Conservation (phyloP, 2,797 vertebrate genomes). For the Sarcophilus harrisii region DNA sequence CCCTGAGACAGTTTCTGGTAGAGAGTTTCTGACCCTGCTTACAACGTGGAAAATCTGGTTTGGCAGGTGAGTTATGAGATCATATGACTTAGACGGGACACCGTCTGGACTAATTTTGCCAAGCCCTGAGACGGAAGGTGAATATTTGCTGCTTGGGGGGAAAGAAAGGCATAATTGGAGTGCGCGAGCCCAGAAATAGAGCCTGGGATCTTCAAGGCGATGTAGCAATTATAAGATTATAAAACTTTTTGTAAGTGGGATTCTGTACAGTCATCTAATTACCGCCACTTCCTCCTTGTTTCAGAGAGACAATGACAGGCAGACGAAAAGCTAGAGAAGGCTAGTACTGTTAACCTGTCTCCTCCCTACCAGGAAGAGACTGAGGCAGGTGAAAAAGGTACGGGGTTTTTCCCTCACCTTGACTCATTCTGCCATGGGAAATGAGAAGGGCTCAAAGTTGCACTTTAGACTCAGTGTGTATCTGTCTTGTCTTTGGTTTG, state of each 20-base stretch:
- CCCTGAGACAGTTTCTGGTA: background rate
- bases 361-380: constrained; percentile 9
- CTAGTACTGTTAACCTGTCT: background rate
- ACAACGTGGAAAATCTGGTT: constrained; percentile 77
- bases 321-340: background rate
- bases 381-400: constrained; percentile 24
- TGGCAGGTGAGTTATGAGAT: constrained; percentile 28
- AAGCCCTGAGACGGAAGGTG: constrained; percentile 35
- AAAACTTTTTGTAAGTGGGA: background rate
- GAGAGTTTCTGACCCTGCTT: background rate
- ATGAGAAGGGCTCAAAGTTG: constrained; percentile 1
- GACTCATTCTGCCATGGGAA: constrained; percentile 43
- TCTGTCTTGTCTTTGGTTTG: constrained; percentile 42
- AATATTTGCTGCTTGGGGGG: constrained; percentile 39
- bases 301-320: background rate
- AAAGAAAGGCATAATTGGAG: background rate
- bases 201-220: background rate
- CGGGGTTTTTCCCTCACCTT: background rate
- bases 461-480: constrained; percentile 10
- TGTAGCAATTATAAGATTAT: constrained; percentile 9
- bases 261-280: background rate
- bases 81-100: background rate
- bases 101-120: background rate
- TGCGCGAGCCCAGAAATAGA: background rate
- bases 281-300: background rate